Evolutionary conservation across 2,888 invertebrate genomes (phyloP).

Genomic region (Drosophila birchii): DNA sequence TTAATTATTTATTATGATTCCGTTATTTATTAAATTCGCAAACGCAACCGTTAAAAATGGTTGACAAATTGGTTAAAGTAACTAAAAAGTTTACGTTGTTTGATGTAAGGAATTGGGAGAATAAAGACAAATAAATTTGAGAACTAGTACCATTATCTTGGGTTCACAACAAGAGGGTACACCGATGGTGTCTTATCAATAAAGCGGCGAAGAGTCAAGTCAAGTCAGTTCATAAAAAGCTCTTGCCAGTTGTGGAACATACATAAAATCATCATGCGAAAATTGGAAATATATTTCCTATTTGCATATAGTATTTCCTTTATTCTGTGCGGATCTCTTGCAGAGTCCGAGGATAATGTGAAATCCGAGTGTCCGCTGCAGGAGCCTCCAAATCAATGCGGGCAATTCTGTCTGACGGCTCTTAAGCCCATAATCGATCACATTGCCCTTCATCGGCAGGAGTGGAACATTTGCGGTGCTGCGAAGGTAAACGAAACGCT

Average conservation of each 20-base stretch:
- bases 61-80: not conserved
- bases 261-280: not conserved
- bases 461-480: not conserved
- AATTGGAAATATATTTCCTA: not conserved
- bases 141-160: no score
- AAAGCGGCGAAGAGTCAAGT: not conserved
- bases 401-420: not conserved
- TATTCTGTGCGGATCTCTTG: not conserved
- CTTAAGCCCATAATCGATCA: not conserved
- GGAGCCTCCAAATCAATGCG: constrained; percentile 1
- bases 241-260: not conserved
- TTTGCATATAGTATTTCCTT: not conserved
- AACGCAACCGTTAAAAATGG: not conserved
- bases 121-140: no score
- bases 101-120: no score
- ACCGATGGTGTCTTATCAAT: not conserved
- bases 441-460: not conserved
- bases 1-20: no score
- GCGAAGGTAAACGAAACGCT: not conserved
- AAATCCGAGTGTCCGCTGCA: not conserved
- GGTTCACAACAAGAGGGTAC: no score
- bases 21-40: not conserved
- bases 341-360: not conserved
- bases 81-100: no score
- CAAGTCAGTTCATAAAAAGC: not conserved